These are phyloP conservation scores for Drosophila malerkotliana DNA, from an alignment of 1,140 invertebrate genomes.

Conservation along the genomic window DNA sequence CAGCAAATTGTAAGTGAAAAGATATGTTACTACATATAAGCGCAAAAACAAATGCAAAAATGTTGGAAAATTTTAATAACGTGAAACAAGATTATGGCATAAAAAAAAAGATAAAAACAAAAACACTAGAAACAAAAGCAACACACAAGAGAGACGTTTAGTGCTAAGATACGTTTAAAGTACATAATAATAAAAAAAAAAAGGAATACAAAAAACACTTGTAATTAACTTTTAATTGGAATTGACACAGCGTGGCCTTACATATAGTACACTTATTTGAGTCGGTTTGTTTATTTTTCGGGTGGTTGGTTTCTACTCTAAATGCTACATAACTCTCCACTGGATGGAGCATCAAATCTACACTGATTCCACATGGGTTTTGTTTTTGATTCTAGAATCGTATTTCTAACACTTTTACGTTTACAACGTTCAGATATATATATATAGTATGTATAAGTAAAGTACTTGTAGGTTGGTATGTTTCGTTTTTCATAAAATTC, in stretches of 20 bases:
- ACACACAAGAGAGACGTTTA: constrained; percentile 50
- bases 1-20: constrained; percentile 77
- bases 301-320: constrained; percentile 69
- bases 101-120: constrained; percentile 46
- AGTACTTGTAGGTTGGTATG: constrained; percentile 67
- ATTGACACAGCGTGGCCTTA: constrained; percentile 26
- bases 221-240: constrained; percentile 7
- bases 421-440: constrained; percentile 59
- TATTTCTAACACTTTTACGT: constrained; percentile 64
- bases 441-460: constrained; percentile 47
- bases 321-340: constrained; percentile 74
- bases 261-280: constrained; percentile 70
- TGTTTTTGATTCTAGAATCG: not conserved
- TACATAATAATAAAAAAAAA: constrained; percentile 54
- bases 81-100: constrained; percentile 63
- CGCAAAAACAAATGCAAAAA: constrained; percentile 65
- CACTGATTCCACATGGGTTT: too few relatives aligned
- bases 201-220: constrained; percentile 14
- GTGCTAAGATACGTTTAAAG: constrained; percentile 51
- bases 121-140: constrained; percentile 68
- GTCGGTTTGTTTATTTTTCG: constrained; percentile 50
- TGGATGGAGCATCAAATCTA: constrained; percentile 59
- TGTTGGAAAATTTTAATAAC: constrained; percentile 77
- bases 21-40: constrained; percentile 82
- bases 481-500: constrained; percentile 68